Base-by-base conservation (phyloP, 2,113 vertebrate species). In the Propithecus coquereli region DNA sequence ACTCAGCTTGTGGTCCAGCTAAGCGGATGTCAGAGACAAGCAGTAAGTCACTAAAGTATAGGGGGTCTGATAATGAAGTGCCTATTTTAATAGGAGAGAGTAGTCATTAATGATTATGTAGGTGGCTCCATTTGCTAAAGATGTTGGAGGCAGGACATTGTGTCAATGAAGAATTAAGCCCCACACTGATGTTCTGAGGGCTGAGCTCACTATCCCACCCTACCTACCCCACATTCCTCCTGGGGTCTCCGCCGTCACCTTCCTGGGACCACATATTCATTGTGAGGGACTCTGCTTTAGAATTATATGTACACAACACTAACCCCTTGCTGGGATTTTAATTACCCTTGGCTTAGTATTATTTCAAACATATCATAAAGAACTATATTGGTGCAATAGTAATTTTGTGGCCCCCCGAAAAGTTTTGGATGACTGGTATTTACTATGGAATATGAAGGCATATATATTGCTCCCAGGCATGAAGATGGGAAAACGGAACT, bases 221-320 rank as follows among this genome's bases (percentile, higher is more conserved):
- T 3, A 13, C 3, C 1, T 27, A 10, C 0, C 1, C 4, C 13
- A 4, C 17, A 8, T 25, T 12, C 13, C 17, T 13, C 40, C 61
- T 70, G 23, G 52, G 17, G 8, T 57, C 18, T 59, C 17, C 1
- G 20, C 40, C 12, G 9, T 61, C 14, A 23, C 22, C 25, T 11
- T 12, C 37, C 73, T 57, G n/a, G 17, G 1, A 34, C 8, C 1
- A 1, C 8, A n/a, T 43, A 22, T 61, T 92, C 30, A 16, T 23
- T 2, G 0, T 59, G 77, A 80, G 37, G 84, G 16, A 50, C 34
- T 84, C 20, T 50, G 16, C 17, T 54, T 83, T 76, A 45, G 71
- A 71, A 40, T 8, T 25, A 11, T 18, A 27, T 34, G 61, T 23
- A 10, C 1, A 30, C 30, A 84, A 8, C 65, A 22, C 25, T 14